phyloP scores from a whole-genome alignment of 2,797 vertebrate species.

The Premnoplex brunnescens region DNA sequence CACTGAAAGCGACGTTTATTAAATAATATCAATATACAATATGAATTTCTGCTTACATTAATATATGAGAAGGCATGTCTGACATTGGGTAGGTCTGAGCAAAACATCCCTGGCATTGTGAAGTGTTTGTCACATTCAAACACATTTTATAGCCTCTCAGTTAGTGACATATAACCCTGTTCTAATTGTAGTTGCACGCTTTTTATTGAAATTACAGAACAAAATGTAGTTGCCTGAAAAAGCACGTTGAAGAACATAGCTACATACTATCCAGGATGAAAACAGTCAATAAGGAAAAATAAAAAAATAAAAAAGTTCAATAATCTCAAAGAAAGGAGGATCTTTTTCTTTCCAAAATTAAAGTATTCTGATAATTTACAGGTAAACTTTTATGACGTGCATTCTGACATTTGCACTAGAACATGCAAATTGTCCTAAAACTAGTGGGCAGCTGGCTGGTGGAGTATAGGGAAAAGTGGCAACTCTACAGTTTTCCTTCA shows the following conservation, averaged over 20 bases:
- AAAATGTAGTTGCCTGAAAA: background rate
- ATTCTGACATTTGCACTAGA: background rate
- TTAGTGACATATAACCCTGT: background rate
- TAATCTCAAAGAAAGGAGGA: background rate
- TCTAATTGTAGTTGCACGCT: background rate
- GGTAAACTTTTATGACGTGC: background rate
- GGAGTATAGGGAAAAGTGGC: background rate
- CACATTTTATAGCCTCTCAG: background rate
- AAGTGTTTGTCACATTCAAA: background rate
- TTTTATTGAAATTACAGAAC: background rate
- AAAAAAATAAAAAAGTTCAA: background rate
- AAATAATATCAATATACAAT: background rate
- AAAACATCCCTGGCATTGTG: background rate
- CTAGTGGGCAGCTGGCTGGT: background rate
- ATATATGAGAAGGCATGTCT: background rate
- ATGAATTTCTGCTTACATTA: background rate
- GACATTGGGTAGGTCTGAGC: background rate
- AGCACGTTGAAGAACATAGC: background rate
- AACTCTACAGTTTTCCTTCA: background rate
- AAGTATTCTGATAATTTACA: background rate
- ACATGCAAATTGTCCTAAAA: background rate
- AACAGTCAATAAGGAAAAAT: background rate
- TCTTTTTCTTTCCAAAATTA: background rate
- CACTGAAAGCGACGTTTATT: background rate
- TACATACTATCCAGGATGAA: background rate